Base-by-base conservation (phyloP, 2,113 vertebrate genomes). In the Lampris megalopsis region DNA sequence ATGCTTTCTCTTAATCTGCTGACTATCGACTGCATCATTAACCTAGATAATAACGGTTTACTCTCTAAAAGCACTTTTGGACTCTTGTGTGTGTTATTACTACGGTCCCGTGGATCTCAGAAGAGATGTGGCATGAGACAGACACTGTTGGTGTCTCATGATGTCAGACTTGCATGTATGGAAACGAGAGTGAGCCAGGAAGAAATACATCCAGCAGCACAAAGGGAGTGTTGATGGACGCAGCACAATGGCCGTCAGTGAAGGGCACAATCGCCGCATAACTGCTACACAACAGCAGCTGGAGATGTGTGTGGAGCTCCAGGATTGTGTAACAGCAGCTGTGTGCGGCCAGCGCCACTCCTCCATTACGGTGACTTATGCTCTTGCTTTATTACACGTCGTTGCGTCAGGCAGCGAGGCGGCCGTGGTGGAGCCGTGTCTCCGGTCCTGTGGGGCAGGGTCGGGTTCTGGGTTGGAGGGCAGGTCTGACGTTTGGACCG, bases 261-360 rank as follows among this genome's bases (percentile, higher is more conserved):
- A 82, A 84, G 71, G 79, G 49, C 83, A 73, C 49, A 42, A 57
- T 77, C 9, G 50, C 69, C 61, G 13, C 70, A 75, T 84, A 80
- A 86, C 83, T 70, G 54, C 38, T 2, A 38, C 79, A 86, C 82
- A 85, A 82, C 88, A 48, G 54, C 66, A 76, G 79, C 54, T 65
- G 66, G 73, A 71, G 85, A 88, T 80, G 75, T 72, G 71, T 83
- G 78, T 83, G 54, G 76, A 24, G 80, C 41, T 75, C 69, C 61
- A 68, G 73, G 73, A 73, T 93, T 87, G 83, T 86, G 86, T 85
- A 91, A 92, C 49, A 50, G 52, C 84, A 79, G 85, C 83, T 82
- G 83, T 71, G 75, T 5, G 71, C 9, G 58, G 9, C 1, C 61
- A 38, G 63, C 48, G 0, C 36, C 5, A 1, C 64, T 3, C 79